phyloP scores from a whole-genome alignment of 2,113 vertebrate genomes.

The Gallinago undulata region DNA sequence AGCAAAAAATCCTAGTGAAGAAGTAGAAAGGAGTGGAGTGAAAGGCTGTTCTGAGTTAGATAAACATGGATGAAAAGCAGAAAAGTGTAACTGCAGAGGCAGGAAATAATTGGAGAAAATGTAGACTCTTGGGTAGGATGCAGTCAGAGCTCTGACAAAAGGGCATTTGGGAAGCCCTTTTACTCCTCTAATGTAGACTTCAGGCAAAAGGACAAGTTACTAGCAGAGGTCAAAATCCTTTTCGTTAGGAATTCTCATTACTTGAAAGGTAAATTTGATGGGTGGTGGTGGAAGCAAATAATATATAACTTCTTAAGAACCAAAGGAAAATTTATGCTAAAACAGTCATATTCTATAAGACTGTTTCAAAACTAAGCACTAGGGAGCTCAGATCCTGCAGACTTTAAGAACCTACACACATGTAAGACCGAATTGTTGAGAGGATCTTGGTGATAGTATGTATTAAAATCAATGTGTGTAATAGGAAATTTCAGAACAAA shows the following conservation, averaged over 20 bases:
- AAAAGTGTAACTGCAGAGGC: background rate
- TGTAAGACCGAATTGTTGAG: background rate
- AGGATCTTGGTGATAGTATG: background rate
- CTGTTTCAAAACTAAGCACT: background rate
- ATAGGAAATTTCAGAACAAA: background rate
- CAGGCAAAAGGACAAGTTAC: background rate
- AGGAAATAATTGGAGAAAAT: background rate
- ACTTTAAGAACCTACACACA: background rate
- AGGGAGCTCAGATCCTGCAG: background rate
- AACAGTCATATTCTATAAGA: background rate
- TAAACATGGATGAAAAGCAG: background rate
- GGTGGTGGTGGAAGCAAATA: background rate
- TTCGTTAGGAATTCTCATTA: background rate
- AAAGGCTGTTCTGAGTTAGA: background rate
- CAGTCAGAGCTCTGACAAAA: background rate
- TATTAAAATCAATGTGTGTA: background rate
- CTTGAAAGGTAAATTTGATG: background rate
- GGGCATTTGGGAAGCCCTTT: background rate
- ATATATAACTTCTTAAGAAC: background rate
- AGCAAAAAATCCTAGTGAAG: background rate
- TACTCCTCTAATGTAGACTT: background rate
- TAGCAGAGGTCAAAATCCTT: background rate
- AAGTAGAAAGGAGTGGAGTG: background rate
- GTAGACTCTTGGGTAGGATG: background rate
- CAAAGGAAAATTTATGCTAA: background rate